These are phyloP conservation scores for Pseudochirops corinnae DNA, from an alignment of 2,797 vertebrate species.

Conservation along the genomic window DNA sequence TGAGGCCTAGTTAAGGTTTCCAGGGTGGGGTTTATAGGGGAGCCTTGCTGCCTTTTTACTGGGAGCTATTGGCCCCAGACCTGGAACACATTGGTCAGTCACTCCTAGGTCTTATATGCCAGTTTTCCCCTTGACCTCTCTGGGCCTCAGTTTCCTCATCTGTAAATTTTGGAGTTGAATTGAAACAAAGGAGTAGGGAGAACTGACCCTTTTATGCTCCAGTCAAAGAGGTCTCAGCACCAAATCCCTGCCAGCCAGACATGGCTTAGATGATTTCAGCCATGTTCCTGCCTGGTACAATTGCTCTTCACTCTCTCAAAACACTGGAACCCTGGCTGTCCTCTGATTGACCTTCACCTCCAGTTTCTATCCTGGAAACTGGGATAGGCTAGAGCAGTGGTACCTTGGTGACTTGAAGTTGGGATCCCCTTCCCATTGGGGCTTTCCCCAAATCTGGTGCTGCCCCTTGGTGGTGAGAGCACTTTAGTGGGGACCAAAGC, in stretches of 20 bases:
- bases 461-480: neutral
- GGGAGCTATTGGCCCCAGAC: constrained; percentile 56
- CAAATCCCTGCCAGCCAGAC: neutral
- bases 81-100: neutral
- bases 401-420: neutral
- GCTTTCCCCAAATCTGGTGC: neutral
- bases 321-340: neutral
- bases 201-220: neutral
- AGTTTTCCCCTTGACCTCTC: neutral
- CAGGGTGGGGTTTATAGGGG: constrained; percentile 40
- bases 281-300: neutral
- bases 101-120: neutral
- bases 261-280: neutral
- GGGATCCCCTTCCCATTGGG: neutral
- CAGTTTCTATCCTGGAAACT: neutral
- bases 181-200: neutral
- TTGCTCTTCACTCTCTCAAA: neutral
- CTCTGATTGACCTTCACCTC: neutral
- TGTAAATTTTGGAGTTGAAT: neutral
- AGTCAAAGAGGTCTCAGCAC: neutral
- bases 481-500: neutral
- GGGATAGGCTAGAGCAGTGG: neutral
- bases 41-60: constrained; percentile 14
- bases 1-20: neutral
- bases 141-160: neutral